phyloP scores from a whole-genome alignment of 2,113 vertebrate species.

The Melanotaenia duboulayi region DNA sequence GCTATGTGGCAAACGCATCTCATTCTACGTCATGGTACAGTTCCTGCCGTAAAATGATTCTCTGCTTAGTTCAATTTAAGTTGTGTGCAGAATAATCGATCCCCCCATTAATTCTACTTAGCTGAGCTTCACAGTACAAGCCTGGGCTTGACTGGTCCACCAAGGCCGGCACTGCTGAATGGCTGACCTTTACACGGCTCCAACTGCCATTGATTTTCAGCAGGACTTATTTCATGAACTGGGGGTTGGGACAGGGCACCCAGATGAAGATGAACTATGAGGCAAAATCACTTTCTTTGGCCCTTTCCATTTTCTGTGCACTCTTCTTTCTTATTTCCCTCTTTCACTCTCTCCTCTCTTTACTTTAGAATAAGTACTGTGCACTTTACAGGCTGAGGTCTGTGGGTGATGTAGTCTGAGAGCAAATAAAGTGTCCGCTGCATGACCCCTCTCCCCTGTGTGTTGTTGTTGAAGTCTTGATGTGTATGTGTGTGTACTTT shows the following conservation, averaged over 20 bases:
- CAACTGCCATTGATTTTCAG: conserved; percentile 86
- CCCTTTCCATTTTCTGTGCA: conserved; percentile 63
- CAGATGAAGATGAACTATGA: conserved; percentile 88
- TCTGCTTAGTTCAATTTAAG: conserved; percentile 82
- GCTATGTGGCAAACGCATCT: conserved; percentile 69
- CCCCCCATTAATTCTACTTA: conserved; percentile 86
- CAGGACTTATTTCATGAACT: conserved; percentile 87
- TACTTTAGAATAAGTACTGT: conserved; percentile 52
- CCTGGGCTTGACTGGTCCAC: conserved; percentile 77
- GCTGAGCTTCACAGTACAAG: conserved; percentile 80
- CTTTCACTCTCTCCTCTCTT: conserved; percentile 37
- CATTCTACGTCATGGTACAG: conserved; percentile 72
- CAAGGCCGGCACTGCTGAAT: conserved; percentile 80
- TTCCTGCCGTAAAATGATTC: conserved; percentile 80
- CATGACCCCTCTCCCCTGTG: conserved; percentile 29
- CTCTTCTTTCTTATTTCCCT: conserved; percentile 46
- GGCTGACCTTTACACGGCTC: conserved; percentile 85
- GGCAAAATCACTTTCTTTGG: conserved; percentile 79
- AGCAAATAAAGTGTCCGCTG: conserved; percentile 57
- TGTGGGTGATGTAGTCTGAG: conserved; percentile 48
- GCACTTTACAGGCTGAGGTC: conserved; percentile 31
- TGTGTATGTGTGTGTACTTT: conserved; percentile 31
- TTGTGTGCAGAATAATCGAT: conserved; percentile 83
- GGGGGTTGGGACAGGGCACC: conserved; percentile 79
- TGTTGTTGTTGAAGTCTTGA: conserved; percentile 33